Conservation (phyloP, 2,113 vertebrate genomes). For the Drymodes brunneopygia region DNA sequence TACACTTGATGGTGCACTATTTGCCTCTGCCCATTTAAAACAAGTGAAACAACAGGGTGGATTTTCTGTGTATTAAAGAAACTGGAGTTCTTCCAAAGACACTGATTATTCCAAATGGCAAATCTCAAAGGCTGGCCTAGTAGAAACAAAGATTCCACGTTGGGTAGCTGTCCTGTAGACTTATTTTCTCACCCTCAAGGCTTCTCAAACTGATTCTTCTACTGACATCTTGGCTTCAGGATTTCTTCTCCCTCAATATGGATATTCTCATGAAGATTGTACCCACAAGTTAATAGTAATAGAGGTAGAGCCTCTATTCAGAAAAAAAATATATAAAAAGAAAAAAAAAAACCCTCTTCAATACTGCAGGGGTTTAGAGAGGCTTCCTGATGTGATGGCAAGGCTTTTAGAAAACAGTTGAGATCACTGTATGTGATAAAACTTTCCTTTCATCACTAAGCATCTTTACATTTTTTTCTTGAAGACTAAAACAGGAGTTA, state of each 20-base stretch:
- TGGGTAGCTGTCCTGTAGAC: background rate
- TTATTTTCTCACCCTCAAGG: background rate
- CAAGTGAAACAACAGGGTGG: background rate
- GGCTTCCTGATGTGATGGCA: background rate
- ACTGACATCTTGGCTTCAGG: background rate
- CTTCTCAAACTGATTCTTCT: background rate
- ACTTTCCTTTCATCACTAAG: background rate
- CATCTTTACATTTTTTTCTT: background rate
- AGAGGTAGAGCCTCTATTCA: background rate
- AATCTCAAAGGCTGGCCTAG: background rate
- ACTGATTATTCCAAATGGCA: background rate
- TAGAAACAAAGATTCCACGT: background rate
- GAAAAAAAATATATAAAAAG: background rate
- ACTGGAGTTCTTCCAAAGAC: background rate
- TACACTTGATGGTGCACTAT: slow-evolving; percentile 2
- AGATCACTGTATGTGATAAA: no score
- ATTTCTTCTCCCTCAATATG: accelerated
- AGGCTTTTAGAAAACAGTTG: background rate
- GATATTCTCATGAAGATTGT: background rate
- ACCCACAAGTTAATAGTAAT: background rate
- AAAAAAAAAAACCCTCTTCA: background rate
- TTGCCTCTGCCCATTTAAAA: slow-evolving; percentile 16
- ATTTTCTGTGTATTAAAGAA: background rate
- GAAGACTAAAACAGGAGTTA: background rate
- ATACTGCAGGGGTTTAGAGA: background rate